Base-by-base conservation (phyloP, 2,797 vertebrate genomes). In the Chelon labrosus region DNA sequence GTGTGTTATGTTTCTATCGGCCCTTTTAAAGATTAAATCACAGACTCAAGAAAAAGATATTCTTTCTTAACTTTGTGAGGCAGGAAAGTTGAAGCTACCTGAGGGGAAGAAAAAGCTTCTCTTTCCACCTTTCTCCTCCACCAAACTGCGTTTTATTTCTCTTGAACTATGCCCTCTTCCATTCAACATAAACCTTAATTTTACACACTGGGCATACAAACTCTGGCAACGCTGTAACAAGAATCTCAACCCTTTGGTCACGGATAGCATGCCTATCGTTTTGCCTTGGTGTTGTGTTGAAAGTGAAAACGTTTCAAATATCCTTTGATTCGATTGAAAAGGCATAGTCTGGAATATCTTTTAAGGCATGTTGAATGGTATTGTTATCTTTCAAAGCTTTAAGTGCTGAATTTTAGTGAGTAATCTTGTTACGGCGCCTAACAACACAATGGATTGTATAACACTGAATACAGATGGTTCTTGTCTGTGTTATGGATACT, bases 11-110 rank as follows among this genome's bases (percentile, higher is more conserved):
- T 89, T 90, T 85, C 86, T 56, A 56, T 88, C 81, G 65, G 79
- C 65, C 70, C 86, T 83, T 89, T 87, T 70, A 64, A 67, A 89
- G 88, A 89, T 89, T 79, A 77, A 87, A 90, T 88, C 81, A 80
- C 80, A 76, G 70, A 47, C 57, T 73, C 20, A 22, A 70, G 62
- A 79, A 74, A 75, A 74, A 75, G 53, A 63, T 63, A 73, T 77
- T 70, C 71, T 82, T 62, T 82, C 74, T 70, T 83, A 17, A 62
- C 65, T 84, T 80, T 46, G 60, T 62, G 16, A 65, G 62, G 71
- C 63, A 75, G 65, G 88, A 85, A 89, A 90, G 78, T 79, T 80
- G 68, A 91, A 54, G 77, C 80, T 80, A 84, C 86, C 65, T 74
- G 42, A 75, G 78, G 79, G 74, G 53, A 50, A 42, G 20, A 82